Base-by-base conservation (phyloP, 2,797 vertebrate species). In the Karalla daura region DNA sequence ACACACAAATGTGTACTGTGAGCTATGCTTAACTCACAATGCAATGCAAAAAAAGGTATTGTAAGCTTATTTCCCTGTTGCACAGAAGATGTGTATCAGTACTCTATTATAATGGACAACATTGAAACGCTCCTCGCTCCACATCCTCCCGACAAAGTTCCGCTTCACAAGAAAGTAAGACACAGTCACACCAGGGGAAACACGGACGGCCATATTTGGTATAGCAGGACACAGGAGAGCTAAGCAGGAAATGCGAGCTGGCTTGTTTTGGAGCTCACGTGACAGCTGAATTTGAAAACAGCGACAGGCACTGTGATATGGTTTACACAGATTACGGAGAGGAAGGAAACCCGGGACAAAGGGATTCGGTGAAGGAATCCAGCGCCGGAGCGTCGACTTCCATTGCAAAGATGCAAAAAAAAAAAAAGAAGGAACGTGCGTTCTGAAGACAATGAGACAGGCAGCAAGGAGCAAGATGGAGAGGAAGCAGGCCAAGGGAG, bases 301-400 rank as follows among this genome's bases (percentile, higher is more conserved):
- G 67, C 75, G 74, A 79, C 76, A 64, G 45, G 54, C 45, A 2
- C 46, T 39, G 62, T n/a, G 54, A 73, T 69, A 66, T 21, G 40
- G 64, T 77, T 80, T 60, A 71, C 65, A 75, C 60, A 80, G 76
- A 80, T 70, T 65, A 76, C 39, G 44, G 43, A 37, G 44, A 71
- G 88, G 87, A 90, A 87, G 88, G 85, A 87, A 89, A 43, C 47
- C 10, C 47, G 23, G n/a, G 74, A 88, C 80, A 80, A 88, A 88
- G 47, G 75, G 67, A 76, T 74, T 70, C 64, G 47, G 74, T 36
- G 6, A 78, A 72, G 25, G 59, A 60, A 63, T 35, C 49, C 58
- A 40, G 63, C 63, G 67, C 12, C 8, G 44, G 50, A 63, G 36
- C 15, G 7, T n/a, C 40, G 51, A 60, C 59, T 47, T 53, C 45